Conservation (phyloP, 2,113 vertebrate genomes). For the Syngnathus typhle region DNA sequence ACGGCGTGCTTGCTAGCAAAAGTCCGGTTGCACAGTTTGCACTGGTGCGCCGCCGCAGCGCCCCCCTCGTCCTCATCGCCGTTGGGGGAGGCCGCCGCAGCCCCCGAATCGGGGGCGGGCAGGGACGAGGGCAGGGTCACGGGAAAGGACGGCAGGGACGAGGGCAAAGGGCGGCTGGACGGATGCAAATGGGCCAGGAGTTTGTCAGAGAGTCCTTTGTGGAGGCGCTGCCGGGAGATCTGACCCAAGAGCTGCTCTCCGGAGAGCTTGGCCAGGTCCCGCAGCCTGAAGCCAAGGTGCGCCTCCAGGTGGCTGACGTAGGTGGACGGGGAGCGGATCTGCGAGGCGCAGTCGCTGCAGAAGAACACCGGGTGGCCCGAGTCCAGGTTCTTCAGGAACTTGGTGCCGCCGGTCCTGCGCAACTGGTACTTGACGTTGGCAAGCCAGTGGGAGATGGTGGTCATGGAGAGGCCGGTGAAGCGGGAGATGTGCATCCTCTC, state of each 20-base stretch:
- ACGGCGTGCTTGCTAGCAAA: conserved; percentile 99
- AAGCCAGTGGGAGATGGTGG: conserved; percentile 98
- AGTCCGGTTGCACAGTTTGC: conserved; percentile 98
- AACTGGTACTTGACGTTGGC: conserved; percentile 99
- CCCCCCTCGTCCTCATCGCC: conserved; percentile 87
- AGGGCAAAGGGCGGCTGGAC: conserved; percentile 61
- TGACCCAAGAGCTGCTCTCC: conserved; percentile 90
- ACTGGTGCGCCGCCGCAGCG: conserved; percentile 82
- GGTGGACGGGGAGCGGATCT: conserved; percentile 96
- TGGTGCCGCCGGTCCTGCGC: conserved; percentile 96
- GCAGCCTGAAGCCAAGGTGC: conserved; percentile 93
- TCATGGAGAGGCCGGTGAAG: conserved; percentile 98
- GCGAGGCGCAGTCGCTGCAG: conserved; percentile 97
- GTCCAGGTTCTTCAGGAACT: conserved; percentile 99
- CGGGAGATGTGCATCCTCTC: conserved; percentile 98
- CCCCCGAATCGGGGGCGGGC: conserved; percentile 49
- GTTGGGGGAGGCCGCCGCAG: conserved; percentile 76
- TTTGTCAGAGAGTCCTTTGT: conserved; percentile 93
- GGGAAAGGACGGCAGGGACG: conserved; percentile 53
- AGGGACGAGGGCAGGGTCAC: conserved; percentile 50
- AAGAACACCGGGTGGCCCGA: conserved; percentile 98
- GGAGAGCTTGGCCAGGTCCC: conserved; percentile 93
- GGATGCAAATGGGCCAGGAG: conserved; percentile 74
- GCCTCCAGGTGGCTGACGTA: conserved; percentile 98
- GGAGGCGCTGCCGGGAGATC: conserved; percentile 78